Conservation (phyloP, 2,888 invertebrate species). For the Trissolcus brochymenae region DNA sequence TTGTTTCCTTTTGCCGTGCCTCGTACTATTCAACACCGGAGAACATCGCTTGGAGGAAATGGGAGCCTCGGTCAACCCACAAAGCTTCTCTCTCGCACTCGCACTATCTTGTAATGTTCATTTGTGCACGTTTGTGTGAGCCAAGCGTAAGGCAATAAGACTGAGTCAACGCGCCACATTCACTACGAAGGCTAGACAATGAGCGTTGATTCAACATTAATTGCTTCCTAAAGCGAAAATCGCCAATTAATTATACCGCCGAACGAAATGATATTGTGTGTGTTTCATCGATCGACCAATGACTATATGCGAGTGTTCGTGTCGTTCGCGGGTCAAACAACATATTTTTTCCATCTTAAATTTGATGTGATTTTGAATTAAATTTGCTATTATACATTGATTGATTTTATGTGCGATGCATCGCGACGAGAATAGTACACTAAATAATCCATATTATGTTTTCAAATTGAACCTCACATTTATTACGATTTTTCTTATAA, state of each 20-base stretch:
- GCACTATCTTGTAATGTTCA: constrained; percentile 17
- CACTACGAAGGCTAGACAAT: constrained; percentile 29
- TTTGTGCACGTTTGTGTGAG: constrained; percentile 17
- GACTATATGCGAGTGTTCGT: too few species aligned
- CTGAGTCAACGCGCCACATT: constrained; percentile 39
- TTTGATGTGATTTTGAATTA: too few species aligned
- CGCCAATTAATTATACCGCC: constrained; percentile 42
- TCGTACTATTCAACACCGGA: constrained; percentile 22
- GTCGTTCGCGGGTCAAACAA: too few species aligned
- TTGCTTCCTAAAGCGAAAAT: constrained; percentile 44
- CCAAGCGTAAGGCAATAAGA: constrained; percentile 39
- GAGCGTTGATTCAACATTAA: constrained; percentile 38
- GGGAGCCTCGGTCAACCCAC: constrained; percentile 30
- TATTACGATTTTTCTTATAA: too few species aligned
- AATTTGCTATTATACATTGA: too few species aligned
- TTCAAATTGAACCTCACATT: too few species aligned
- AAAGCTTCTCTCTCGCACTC: constrained; percentile 20
- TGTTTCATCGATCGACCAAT: constrained; percentile 15
- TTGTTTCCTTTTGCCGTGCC: constrained; percentile 18
- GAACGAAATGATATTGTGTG: constrained; percentile 22
- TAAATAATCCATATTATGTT: too few species aligned
- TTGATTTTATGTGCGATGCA: too few species aligned
- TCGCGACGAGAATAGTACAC: too few species aligned
- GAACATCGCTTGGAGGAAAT: constrained; percentile 28
- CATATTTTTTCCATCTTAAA: too few species aligned